Percentiles rank a stretch among this genome's conserved stretches.
phyloP scores from a whole-genome alignment of 2,113 vertebrate species.

The Aptenodytes forsteri region DNA sequence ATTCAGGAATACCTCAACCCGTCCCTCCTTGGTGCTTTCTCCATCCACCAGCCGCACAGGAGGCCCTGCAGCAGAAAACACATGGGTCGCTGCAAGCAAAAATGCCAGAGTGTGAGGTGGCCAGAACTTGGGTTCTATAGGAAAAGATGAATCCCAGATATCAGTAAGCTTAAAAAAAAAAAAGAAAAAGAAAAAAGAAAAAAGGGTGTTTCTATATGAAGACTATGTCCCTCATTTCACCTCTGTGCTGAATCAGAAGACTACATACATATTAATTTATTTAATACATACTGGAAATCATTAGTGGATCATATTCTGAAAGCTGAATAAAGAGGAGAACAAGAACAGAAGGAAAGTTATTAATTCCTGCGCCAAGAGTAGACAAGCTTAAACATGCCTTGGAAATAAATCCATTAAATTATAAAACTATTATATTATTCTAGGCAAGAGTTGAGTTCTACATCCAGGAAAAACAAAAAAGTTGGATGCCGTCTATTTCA shows the following conservation, averaged over 20 bases:
- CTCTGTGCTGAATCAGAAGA: not conserved
- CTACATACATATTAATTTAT: not conserved
- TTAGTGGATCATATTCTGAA: not conserved
- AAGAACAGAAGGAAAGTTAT: constrained; percentile 7
- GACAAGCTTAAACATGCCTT: constrained; percentile 17
- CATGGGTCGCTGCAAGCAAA: not conserved
- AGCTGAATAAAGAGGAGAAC: not conserved
- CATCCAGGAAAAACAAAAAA: not conserved
- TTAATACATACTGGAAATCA: not conserved
- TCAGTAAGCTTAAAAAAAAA: not conserved
- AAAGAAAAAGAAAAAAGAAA: rapidly evolving
- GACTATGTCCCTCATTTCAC: not conserved
- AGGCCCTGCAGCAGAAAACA: constrained; percentile 22
- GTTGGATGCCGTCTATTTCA: not conserved
- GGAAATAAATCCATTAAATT: not conserved
- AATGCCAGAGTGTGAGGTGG: not conserved
- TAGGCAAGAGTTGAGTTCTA: not conserved
- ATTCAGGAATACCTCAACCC: constrained; percentile 85
- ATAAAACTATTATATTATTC: not conserved
- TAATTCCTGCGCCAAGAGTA: not conserved
- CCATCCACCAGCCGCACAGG: constrained; percentile 84
- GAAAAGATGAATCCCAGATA: not conserved
- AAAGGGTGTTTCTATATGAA: not conserved
- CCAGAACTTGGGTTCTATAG: not conserved
- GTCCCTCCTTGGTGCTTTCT: constrained; percentile 85